Base-by-base conservation (phyloP, 1,140 invertebrate species). In the Pteromalus puparum region DNA sequence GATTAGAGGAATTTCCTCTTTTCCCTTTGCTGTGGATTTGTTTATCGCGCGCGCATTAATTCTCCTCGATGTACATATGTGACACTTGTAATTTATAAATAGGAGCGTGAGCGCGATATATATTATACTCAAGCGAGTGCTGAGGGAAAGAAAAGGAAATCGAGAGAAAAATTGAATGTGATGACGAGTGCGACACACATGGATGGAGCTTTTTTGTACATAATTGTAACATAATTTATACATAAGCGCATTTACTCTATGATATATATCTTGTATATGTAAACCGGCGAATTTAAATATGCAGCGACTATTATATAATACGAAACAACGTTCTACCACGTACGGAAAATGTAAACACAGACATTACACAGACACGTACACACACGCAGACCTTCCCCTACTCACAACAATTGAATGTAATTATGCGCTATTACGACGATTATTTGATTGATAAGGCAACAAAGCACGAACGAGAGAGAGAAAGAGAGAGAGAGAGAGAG, bases 1-100 rank as follows among this genome's bases (percentile, higher is more conserved):
- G 53, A 83, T 70, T 83, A 77, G 42, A 21, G 74, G 1, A 77
- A 65, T 61, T 21, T 61, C 21, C 7, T 61, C 48, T 73, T 24
- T 78, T 67, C 7, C 67, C 42, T 9, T 76, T 3, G 12, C 9
- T 0, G 30, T 5, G 3, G 34, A 85, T 81, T 81, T 81, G 76
- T 85, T 85, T 85, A 82, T 85, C 61, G 34, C 65, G 79, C 65
- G 79, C 72, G 85, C 84, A 89, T 87, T 82, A 74, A 78, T 83
- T 88, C 79, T 88, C 84, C 88, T 90, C 89, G 87, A 88, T 92
- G 91, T 92, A 91, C 87, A 92, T 91, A 92, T 84, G 15, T 82
- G 78, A 70, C 74, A 85, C 65, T 72, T 91, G 90, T 91, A 92
- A 92, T 92, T 92, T 91, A 92, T 90, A 89, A 86, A 85, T 87